Evolutionary conservation across 2,888 invertebrate species (phyloP), one percentile per base, ranked within the genome.

Genomic region (Halocaridina rubra): DNA sequence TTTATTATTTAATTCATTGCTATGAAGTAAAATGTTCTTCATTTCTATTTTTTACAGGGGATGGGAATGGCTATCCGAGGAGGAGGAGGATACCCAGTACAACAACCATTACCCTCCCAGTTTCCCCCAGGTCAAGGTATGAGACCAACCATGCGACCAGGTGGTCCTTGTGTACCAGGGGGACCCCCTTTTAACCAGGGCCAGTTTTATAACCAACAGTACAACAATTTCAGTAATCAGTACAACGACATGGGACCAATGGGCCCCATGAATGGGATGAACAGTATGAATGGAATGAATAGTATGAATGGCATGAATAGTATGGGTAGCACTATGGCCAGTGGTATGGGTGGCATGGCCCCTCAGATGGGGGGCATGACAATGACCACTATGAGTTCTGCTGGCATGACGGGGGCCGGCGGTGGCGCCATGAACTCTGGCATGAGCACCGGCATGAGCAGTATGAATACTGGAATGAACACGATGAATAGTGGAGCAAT

Each of bases 51-150:
- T 24, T 32, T 27, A 16, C 86, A 86, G 86, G 80, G 80, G 13
- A 88, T 88, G 88, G 79, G 78, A 29, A 64, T 87, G 82, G 85
- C 80, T 19, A 81, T 80, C 71, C 80, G 86, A 33, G 84, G 72
- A 13, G 75, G 75, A 19, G 84, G 77, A n/a, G 86, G 85, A 10
- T 88, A 86, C 71, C 88, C 87, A 13, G 88, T 87, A 10, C 88
- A 88, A 69, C 88, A 88, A 64, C 88, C 88, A 16, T 64, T 88
- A 39, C 88, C 88, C 91, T 90, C 90, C 90, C 89, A 91, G 89
- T 90, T 90, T 90, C 91, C 90, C 89, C 90, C 90, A 90, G 91
- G 91, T 90, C 90, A 90, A 64, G 87, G 87, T 8, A 88, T 87
- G 67, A 53, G 87, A 46, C 88, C 88, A 0, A 86, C 78, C 46